A percentile compares a stretch with the other conserved stretches of the same genome.
Evolutionary conservation across 2,113 vertebrate species (phyloP).

Genomic region (Takifugu flavidus): DNA sequence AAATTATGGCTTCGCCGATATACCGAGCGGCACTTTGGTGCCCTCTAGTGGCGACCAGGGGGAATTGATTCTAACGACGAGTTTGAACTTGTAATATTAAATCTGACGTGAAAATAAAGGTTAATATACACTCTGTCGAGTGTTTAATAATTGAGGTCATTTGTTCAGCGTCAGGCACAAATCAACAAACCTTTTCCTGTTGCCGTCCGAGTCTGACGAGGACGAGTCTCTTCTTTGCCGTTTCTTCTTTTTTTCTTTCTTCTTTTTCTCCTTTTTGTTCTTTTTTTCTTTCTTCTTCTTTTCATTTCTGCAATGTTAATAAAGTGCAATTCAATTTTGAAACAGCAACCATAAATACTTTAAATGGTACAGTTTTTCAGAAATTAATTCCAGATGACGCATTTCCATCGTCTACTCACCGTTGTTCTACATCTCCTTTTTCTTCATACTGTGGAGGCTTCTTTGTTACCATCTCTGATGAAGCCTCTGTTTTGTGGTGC

Average conservation of each 20-base stretch:
- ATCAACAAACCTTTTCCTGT: constrained; percentile 68
- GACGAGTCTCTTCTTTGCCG: constrained; percentile 65
- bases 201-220: constrained; percentile 52
- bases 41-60: constrained; percentile 61
- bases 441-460: constrained; percentile 57
- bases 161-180: not conserved
- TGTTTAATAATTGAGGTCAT: not conserved
- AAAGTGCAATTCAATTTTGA: not conserved
- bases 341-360: not conserved
- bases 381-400: not conserved
- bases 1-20: not conserved
- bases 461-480: constrained; percentile 38
- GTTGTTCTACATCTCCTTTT: constrained; percentile 48
- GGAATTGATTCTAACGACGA: no score
- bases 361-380: not conserved
- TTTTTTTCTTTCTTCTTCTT: constrained; percentile 83
- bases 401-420: constrained; percentile 57
- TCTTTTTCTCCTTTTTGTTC: constrained; percentile 81
- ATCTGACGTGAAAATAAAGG: not conserved
- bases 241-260: constrained; percentile 83
- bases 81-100: not conserved
- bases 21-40: constrained; percentile 24
- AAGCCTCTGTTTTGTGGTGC: constrained; percentile 80
- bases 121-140: not conserved
- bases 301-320: constrained; percentile 34